Evolutionary conservation across 2,888 invertebrate genomes (phyloP).

Genomic region (Carcina quercana): DNA sequence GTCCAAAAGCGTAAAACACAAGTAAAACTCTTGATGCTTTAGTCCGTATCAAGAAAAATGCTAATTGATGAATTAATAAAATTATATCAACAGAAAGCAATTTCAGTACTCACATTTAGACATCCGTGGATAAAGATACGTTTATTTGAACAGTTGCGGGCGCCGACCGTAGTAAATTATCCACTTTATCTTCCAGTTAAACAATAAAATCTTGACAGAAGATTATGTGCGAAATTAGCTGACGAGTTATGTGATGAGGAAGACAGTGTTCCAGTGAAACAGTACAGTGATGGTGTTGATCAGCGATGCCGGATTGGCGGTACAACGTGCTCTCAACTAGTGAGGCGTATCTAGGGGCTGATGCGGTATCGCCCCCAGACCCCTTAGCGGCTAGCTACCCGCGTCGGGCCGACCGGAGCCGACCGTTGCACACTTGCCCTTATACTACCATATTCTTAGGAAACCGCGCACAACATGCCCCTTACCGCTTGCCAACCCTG

Average conservation of each 20-base stretch:
- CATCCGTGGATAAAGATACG: no score
- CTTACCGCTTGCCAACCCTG: conserved; percentile 43
- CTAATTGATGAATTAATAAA: no score
- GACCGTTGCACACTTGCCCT: conserved; percentile 62
- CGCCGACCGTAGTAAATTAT: conserved; percentile 32
- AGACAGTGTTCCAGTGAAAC: conserved; percentile 25
- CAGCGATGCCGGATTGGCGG: conserved; percentile 71
- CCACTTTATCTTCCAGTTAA: conserved; percentile 24
- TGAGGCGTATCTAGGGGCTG: conserved; percentile 62
- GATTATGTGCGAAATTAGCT: conserved; percentile 9
- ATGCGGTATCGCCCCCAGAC: conserved; percentile 41
- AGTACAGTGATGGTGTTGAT: conserved; percentile 54
- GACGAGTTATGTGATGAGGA: conserved; percentile 17
- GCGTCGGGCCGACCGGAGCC: conserved; percentile 66
- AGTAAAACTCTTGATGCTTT: no score
- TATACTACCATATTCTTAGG: conserved; percentile 65
- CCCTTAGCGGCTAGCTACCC: conserved; percentile 67
- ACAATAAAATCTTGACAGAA: conserved; percentile 37
- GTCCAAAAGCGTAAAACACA: no score
- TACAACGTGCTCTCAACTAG: conserved; percentile 72
- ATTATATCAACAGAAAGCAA: no score
- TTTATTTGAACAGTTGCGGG: conserved; percentile 45
- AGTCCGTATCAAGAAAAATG: no score
- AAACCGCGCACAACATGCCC: conserved; percentile 41
- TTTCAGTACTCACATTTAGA: no score